A percentile compares a stretch with the other conserved stretches of the same genome.
These are phyloP conservation scores for Rhagoletis pomonella DNA, from an alignment of 1,140 invertebrate genomes.

Conservation along the genomic window DNA sequence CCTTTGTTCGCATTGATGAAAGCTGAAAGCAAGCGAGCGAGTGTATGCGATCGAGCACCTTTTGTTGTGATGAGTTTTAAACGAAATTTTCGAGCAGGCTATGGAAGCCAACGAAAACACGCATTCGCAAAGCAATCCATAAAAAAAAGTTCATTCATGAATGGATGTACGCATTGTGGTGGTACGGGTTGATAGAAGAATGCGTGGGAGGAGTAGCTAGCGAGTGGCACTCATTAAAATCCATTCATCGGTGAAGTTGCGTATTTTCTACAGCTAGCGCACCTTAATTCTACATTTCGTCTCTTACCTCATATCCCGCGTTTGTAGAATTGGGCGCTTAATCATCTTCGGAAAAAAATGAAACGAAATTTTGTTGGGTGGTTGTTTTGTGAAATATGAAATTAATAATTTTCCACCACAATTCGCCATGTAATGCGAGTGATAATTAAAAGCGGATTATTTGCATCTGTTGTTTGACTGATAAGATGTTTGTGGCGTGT, in stretches of 20 bases:
- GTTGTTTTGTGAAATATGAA: constrained; percentile 5
- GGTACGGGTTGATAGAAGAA: not conserved
- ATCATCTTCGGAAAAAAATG: not conserved
- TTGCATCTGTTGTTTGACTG: constrained; percentile 37
- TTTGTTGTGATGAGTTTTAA: not conserved
- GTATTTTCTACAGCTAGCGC: not conserved
- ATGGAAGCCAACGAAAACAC: not conserved
- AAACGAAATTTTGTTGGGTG: not conserved
- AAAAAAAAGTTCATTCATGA: not conserved
- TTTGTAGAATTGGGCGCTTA: not conserved
- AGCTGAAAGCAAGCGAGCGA: not conserved
- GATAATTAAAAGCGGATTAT: constrained; percentile 50
- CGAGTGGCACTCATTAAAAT: constrained; percentile 1
- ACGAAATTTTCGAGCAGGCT: not conserved
- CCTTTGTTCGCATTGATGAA: not conserved
- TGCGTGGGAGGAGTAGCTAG: not conserved
- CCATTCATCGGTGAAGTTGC: not conserved
- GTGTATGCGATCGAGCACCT: not conserved
- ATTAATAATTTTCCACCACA: constrained; percentile 47
- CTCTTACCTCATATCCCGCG: not conserved
- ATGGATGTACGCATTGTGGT: not conserved
- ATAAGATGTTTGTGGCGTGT: not conserved
- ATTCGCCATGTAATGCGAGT: constrained; percentile 38
- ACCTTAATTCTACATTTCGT: not conserved
- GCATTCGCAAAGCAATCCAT: not conserved